Evolutionary conservation across 23 tunicate genomes (phyloP).

Genomic region (Corella eumyota): DNA sequence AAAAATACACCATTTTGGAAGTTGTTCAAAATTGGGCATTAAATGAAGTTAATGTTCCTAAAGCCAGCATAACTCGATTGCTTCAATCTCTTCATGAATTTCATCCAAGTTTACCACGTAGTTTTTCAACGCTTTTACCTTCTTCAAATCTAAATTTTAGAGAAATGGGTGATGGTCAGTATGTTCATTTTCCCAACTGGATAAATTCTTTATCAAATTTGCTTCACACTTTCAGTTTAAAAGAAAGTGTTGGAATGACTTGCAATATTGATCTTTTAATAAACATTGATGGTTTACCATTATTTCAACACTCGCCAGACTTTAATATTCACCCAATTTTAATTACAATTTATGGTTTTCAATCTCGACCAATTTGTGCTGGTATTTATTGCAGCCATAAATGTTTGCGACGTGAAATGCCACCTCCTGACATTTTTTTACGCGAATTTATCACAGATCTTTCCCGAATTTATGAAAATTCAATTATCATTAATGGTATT

Average conservation of each 20-base stretch:
- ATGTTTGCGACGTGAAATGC: constrained; percentile 24
- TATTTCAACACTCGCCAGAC: constrained; percentile 23
- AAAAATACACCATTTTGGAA: no score
- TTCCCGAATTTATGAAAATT: neutral
- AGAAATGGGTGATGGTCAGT: constrained; percentile 12
- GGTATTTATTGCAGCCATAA: constrained; percentile 27
- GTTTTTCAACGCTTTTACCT: constrained; percentile 13
- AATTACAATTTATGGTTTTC: constrained; percentile 9
- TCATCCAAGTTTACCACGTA: constrained; percentile 15
- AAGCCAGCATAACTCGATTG: constrained; percentile 12
- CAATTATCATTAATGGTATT: neutral
- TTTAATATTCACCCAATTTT: constrained; percentile 27
- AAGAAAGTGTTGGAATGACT: neutral
- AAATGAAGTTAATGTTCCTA: constrained; percentile 22
- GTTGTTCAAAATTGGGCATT: constrained; percentile 20
- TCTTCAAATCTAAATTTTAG: constrained; percentile 4
- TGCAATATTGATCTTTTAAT: constrained; percentile 6
- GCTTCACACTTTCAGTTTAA: neutral
- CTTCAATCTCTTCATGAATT: constrained; percentile 6
- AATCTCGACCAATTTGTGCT: constrained; percentile 36
- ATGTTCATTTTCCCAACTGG: constrained; percentile 36
- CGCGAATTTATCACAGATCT: constrained; percentile 16
- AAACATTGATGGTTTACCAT: constrained; percentile 34
- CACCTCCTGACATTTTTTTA: constrained; percentile 15
- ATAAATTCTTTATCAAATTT: neutral